These are phyloP conservation scores for Ailuropoda melanoleuca DNA, from an alignment of 2,113 vertebrate species.

Conservation along the genomic window DNA sequence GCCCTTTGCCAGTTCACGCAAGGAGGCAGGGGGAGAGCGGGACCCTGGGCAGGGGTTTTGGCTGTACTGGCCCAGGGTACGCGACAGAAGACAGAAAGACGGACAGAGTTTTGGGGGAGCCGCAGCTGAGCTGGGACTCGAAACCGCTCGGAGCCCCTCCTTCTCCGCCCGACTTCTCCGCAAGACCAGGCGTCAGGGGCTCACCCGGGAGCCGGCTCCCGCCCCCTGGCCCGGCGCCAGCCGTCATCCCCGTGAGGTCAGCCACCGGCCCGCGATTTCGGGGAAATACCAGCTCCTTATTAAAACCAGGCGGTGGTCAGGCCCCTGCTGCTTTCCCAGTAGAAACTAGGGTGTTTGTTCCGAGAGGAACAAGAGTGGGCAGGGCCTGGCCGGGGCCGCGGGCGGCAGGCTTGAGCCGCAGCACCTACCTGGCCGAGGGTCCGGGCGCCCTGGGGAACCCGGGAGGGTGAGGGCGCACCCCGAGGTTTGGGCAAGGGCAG, in stretches of 20 bases:
- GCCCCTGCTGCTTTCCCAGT: constrained; percentile 73
- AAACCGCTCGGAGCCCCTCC: not conserved
- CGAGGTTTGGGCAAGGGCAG: not conserved
- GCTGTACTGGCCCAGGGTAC: not conserved
- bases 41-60: not conserved
- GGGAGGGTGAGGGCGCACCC: not conserved
- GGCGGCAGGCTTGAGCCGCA: not conserved
- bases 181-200: constrained; percentile 27
- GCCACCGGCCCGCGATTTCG: constrained; percentile 72
- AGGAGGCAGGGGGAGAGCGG: not conserved
- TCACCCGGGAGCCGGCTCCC: constrained; percentile 34
- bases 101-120: not conserved
- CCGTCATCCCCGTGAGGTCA: constrained; percentile 71
- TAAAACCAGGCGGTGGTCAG: constrained; percentile 73
- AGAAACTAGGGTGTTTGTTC: constrained; percentile 64
- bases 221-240: constrained; percentile 45
- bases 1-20: not conserved
- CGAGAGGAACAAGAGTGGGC: constrained; percentile 51
- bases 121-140: not conserved
- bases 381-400: not conserved
- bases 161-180: not conserved
- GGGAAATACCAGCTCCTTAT: constrained; percentile 79
- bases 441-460: not conserved
- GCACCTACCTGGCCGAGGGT: not conserved
- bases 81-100: not conserved